Percentiles rank a stretch among this genome's conserved stretches.
Evolutionary conservation across 2,888 invertebrate genomes (phyloP).

Genomic region (Exephanes ischioxanthus): DNA sequence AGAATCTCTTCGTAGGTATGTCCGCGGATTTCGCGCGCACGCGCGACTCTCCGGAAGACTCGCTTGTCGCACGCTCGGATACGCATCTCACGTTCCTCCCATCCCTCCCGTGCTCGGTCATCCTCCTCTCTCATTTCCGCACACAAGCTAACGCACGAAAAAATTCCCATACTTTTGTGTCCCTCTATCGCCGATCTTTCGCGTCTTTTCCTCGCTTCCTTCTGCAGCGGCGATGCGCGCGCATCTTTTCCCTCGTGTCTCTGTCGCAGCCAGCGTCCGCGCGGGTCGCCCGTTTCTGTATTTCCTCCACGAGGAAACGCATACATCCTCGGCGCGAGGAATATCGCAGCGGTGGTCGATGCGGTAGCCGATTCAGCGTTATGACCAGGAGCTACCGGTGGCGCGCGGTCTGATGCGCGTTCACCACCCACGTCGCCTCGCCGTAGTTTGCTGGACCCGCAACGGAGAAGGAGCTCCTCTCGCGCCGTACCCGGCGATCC

Average conservation of each 20-base stretch:
- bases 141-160: not conserved
- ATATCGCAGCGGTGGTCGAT: conserved; percentile 23
- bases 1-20: conserved; percentile 48
- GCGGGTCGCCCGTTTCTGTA: not conserved
- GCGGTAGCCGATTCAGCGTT: conserved; percentile 47
- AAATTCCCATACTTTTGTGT: conserved; percentile 17
- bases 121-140: conserved; percentile 17
- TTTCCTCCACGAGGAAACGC: not conserved
- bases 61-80: conserved; percentile 50
- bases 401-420: conserved; percentile 62
- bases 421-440: conserved; percentile 79
- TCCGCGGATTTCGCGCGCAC: conserved; percentile 42
- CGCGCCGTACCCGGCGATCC: conserved; percentile 73
- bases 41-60: conserved; percentile 39
- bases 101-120: not conserved
- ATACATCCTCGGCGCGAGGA: not conserved
- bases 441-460: conserved; percentile 19
- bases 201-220: conserved; percentile 43
- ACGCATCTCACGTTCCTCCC: conserved; percentile 58
- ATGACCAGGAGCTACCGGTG: conserved; percentile 54
- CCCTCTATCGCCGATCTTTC: conserved; percentile 24
- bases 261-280: not conserved
- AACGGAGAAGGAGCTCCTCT: conserved; percentile 47
- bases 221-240: not conserved
- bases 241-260: conserved; percentile 18